Base-by-base conservation (phyloP, 2,797 vertebrate genomes). In the Chromobotia macracanthus region DNA sequence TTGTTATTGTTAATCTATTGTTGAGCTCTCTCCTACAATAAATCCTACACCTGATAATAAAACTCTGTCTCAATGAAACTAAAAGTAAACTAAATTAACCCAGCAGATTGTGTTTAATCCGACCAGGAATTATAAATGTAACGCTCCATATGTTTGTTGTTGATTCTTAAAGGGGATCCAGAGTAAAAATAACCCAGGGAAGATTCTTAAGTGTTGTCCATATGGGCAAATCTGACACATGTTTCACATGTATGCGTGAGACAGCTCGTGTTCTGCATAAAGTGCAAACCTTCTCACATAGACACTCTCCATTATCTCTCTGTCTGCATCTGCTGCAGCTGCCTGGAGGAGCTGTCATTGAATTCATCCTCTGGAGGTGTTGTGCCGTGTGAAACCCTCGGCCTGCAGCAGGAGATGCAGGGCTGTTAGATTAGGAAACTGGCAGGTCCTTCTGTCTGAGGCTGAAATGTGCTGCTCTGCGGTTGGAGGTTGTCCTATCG, bases 41-140 rank as follows among this genome's bases (percentile, higher is more conserved):
- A 38, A 38, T 38, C 35, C 35, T 7, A 38, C 4, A 38, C 4
- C 35, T 38, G 35, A 38, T 7, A 31, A 31, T 31, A 31, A 31
- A n/a, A n/a, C n/a, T n/a, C 31, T 31, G 2, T 35, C 6, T 3
- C 6, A 6, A 35, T 35, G 31, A 38, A 38, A n/a, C n/a, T n/a
- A n/a, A n/a, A n/a, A n/a, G n/a, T n/a, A 38, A 13, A 8, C 25
- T 18, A 69, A 71, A 78, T 25, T 0, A 60, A 50, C 56, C 19
- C 15, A 38, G 55, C 76, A 78, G 28, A 78, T 71, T 78, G 44
- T n/a, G 56, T 61, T 78, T 50, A 41, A 70, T 38, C 66, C 41
- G 23, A 78, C 10, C 66, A 53, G 41, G 63, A 58, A 70, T 51
- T 35, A 53, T 13, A 2, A 61, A 50, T 2, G 28, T 63, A 60